phyloP scores from a whole-genome alignment of 2,113 vertebrate genomes.

The Melanostigma gelatinosum region DNA sequence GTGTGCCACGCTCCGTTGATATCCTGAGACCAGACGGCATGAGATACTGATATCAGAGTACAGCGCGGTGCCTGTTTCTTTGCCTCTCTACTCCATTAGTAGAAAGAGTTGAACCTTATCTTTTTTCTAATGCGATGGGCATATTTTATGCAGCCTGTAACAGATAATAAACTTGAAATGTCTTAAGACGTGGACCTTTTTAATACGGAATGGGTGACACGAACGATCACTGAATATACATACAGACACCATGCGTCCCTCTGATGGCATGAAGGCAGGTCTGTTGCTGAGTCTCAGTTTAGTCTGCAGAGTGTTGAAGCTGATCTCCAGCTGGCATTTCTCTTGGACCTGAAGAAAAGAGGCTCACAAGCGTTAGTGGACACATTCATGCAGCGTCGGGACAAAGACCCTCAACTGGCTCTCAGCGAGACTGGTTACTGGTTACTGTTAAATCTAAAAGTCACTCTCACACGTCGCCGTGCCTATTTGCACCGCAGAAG shows the following conservation, averaged over 20 bases:
- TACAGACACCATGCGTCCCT: slow-evolving; percentile 94
- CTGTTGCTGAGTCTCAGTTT: slow-evolving; percentile 95
- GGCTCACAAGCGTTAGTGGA: not conserved
- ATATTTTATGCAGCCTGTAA: not conserved
- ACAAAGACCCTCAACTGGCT: not conserved
- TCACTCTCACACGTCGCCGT: too few relatives aligned
- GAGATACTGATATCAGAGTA: not conserved
- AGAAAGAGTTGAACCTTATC: not conserved
- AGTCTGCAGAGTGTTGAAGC: slow-evolving; percentile 98
- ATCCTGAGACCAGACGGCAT: slow-evolving; percentile 80
- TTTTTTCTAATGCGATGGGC: not conserved
- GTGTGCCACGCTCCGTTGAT: slow-evolving; percentile 92
- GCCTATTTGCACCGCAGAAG: not conserved
- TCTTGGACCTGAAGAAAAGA: slow-evolving; percentile 84
- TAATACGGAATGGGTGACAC: not conserved
- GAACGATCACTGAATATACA: slow-evolving; percentile 45
- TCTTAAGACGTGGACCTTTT: not conserved
- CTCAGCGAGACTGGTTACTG: too few relatives aligned
- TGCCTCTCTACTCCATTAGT: not conserved
- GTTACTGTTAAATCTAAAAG: not conserved
- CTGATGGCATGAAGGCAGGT: slow-evolving; percentile 96
- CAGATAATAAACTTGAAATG: not conserved
- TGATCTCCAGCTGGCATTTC: slow-evolving; percentile 97
- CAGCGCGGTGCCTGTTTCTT: not conserved
- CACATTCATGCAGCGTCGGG: not conserved